Base-by-base conservation (phyloP, 2,113 vertebrate genomes). In the Miniopterus natalensis region DNA sequence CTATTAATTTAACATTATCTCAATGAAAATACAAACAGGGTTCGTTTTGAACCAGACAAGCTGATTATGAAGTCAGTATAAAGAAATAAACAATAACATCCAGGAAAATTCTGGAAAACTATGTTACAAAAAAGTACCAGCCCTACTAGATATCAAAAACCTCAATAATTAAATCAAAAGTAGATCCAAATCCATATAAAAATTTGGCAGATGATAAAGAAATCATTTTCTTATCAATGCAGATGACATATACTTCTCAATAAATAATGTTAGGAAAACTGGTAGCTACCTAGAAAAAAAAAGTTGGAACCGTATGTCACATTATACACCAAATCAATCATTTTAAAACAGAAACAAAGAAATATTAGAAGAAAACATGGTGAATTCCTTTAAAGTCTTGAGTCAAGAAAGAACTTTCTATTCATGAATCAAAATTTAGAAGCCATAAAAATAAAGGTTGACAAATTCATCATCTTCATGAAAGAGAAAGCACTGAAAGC, bases 381-480 rank as follows among this genome's bases (percentile, higher is more conserved):
- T 65, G 5, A 84, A 80, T 86, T 51, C 21, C 59, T 94, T 91
- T 47, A 81, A 96, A 87, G 75, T 21, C 45, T 49, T 81, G 40
- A 73, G 18, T 29, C 66, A 81, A 61, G 31, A 93, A 93, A 90
- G 15, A 87, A 81, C 23, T 80, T 61, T 87, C 40, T 74, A 74
- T 27, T 90, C 29, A 68, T 86, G 59, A 75, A 12, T 96, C 51
- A 53, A 89, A 83, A 78, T 55, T 75, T 12, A 75, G 27, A 96
- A 70, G 51, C 27, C 21, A 70, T 61, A 87, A 94, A 93, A 81
- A 94, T 87, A 87, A 94, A 81, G 59, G 14, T 5, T 70, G 57
- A 75, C 61, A 84, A 94, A 87, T 77, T 81, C 3, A 94, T 75
- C 17, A 75, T 73, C 21, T 81, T 9, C 57, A 51, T 65, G 53